A percentile compares a stretch with the other conserved stretches of the same genome.
Conservation (phyloP, 2,113 vertebrate species). For the Sisor rabdophorus region DNA sequence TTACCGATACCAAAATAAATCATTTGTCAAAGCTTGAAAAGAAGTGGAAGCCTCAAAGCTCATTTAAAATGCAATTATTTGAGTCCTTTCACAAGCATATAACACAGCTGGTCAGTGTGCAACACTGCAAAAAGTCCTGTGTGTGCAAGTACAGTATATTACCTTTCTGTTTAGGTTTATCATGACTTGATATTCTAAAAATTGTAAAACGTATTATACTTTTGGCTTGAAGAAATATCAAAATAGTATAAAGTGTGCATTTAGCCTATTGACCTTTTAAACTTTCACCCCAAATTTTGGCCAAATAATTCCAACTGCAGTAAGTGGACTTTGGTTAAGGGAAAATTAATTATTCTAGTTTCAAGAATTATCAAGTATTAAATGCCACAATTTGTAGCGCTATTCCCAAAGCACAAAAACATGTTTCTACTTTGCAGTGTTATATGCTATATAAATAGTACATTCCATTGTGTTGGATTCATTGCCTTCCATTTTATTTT, state of each 20-base stretch:
- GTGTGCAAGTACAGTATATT: conserved; percentile 11
- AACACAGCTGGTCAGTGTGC: conserved; percentile 14
- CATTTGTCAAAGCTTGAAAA: conserved; percentile 41
- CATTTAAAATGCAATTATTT: conserved; percentile 49
- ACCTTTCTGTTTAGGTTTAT: conserved; percentile 7
- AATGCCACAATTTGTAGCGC: too few relatives aligned
- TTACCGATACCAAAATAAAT: conserved; percentile 45
- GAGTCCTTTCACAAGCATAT: conserved; percentile 31
- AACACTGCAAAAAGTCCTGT: not conserved
- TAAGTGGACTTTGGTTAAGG: too few relatives aligned
- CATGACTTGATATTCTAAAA: not conserved
- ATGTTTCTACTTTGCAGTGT: too few relatives aligned
- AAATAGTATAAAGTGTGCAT: too few relatives aligned
- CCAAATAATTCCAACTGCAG: too few relatives aligned
- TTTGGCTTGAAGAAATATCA: too few relatives aligned
- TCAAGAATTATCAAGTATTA: too few relatives aligned
- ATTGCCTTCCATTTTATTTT: not conserved
- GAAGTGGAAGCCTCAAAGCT: conserved; percentile 35
- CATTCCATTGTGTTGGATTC: conserved; percentile 3
- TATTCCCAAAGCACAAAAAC: too few relatives aligned
- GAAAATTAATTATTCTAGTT: too few relatives aligned
- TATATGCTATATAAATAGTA: too few relatives aligned
- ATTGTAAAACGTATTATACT: not conserved
- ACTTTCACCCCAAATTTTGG: too few relatives aligned
- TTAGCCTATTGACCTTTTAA: too few relatives aligned